Evolutionary conservation across 2,888 invertebrate species (phyloP).

Genomic region (Heterodera filipjevi): DNA sequence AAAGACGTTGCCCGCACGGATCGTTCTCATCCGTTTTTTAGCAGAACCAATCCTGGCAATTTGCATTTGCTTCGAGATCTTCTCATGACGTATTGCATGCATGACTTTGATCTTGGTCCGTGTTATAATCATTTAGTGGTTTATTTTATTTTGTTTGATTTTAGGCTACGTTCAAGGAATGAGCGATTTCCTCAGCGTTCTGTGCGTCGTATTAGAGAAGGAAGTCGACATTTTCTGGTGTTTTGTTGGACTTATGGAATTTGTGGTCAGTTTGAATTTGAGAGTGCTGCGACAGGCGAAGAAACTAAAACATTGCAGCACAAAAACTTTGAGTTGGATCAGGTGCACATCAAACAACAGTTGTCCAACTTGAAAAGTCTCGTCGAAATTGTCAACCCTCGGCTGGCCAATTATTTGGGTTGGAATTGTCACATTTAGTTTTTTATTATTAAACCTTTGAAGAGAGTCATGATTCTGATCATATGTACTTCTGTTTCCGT

Average conservation of each 20-base stretch:
- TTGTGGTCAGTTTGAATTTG: slow-evolving; percentile 75
- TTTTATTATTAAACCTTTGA: slow-evolving; percentile 27
- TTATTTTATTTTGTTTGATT: not conserved
- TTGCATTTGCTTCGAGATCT: slow-evolving; percentile 83
- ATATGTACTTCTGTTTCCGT: slow-evolving; percentile 98
- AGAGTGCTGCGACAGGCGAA: not conserved
- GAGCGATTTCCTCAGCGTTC: slow-evolving; percentile 93
- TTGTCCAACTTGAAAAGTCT: slow-evolving; percentile 82
- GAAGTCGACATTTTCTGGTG: slow-evolving; percentile 99
- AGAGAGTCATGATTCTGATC: slow-evolving; percentile 83
- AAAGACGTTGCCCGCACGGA: slow-evolving; percentile 97
- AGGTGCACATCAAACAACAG: slow-evolving; percentile 92
- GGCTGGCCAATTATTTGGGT: slow-evolving; percentile 81
- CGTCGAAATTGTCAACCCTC: slow-evolving; percentile 80
- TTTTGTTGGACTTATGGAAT: slow-evolving; percentile 95
- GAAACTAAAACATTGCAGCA: slow-evolving; percentile 71
- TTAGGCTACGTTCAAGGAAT: slow-evolving; percentile 82
- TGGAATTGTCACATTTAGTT: not conserved
- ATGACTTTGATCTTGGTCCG: slow-evolving; percentile 89
- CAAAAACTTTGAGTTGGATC: slow-evolving; percentile 93
- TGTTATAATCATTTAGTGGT: not conserved
- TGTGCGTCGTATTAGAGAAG: slow-evolving; percentile 83
- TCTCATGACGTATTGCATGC: slow-evolving; percentile 97
- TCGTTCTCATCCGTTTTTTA: slow-evolving; percentile 82
- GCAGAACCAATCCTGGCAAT: slow-evolving; percentile 71